Evolutionary conservation across 2,797 vertebrate species (phyloP).

Genomic region (Sebastiscus albofasciatus): DNA sequence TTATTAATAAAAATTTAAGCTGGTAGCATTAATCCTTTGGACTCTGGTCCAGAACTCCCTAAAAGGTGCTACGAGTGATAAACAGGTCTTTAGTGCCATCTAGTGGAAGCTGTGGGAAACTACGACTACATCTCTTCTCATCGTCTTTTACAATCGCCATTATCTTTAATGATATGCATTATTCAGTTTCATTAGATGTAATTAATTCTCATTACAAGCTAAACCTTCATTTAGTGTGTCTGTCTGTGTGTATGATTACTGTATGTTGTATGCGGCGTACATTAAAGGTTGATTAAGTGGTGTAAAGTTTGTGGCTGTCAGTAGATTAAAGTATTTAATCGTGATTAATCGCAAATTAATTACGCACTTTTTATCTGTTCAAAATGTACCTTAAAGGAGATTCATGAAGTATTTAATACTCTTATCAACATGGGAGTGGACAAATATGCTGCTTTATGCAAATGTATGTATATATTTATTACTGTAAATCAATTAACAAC

Average conservation of each 20-base stretch:
- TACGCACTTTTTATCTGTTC: too few species aligned
- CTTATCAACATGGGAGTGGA: too few species aligned
- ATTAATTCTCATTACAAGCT: not conserved
- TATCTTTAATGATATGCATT: not conserved
- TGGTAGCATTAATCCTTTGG: not conserved
- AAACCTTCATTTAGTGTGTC: not conserved
- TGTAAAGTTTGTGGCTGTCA: not conserved
- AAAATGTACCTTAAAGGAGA: too few species aligned
- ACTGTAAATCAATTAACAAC: too few species aligned
- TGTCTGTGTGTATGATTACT: not conserved
- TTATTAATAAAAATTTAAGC: too few species aligned
- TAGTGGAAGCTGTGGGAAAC: not conserved
- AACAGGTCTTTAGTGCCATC: not conserved
- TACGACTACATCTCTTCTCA: not conserved
- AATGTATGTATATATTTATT: too few species aligned
- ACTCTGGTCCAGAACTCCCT: not conserved
- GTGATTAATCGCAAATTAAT: too few species aligned
- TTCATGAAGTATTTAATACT: too few species aligned
- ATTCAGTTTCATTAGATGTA: not conserved
- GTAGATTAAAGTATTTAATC: too few species aligned
- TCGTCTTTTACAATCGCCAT: fast-evolving
- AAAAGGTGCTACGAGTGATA: not conserved
- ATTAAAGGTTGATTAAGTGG: not conserved
- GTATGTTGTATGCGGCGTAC: not conserved
- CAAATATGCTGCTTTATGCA: too few species aligned